These are phyloP conservation scores for Petaurus breviceps DNA, from an alignment of 2,113 vertebrate genomes.

Conservation along the genomic window DNA sequence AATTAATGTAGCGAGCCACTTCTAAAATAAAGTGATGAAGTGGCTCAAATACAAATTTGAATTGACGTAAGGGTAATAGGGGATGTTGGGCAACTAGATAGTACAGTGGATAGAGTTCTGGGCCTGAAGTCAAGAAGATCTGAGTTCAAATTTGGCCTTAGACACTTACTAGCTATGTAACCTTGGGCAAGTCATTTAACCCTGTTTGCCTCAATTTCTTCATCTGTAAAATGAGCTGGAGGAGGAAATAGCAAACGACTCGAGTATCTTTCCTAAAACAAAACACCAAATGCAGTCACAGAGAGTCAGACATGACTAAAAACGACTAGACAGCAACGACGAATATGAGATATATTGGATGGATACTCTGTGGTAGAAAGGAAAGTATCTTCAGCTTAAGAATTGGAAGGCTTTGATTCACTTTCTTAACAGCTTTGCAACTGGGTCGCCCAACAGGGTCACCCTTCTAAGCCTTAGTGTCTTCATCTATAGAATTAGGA, in stretches of 20 bases:
- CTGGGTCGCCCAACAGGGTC: not conserved
- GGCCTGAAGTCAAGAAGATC: not conserved
- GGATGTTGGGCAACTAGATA: not conserved
- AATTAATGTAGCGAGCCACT: not conserved
- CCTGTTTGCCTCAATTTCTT: not conserved
- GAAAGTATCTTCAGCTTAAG: not conserved
- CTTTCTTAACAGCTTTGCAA: not conserved
- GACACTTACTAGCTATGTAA: not conserved
- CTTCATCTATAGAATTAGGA: not conserved
- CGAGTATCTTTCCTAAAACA: not conserved
- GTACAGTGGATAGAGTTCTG: not conserved
- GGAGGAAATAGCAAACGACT: not conserved
- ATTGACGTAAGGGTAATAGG: not conserved
- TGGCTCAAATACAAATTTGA: not conserved
- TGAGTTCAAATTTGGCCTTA: not conserved
- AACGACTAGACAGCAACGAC: not conserved
- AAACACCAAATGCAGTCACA: not conserved
- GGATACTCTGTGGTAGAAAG: not conserved
- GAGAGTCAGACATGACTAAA: not conserved
- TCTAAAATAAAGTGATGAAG: not conserved
- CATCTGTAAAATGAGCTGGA: not conserved
- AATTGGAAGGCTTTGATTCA: not conserved
- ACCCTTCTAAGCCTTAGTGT: not conserved
- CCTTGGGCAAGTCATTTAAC: not conserved
- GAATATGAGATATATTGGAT: not conserved